These are phyloP conservation scores for Vipera ursinii DNA, from an alignment of 2,797 vertebrate species.

Conservation along the genomic window DNA sequence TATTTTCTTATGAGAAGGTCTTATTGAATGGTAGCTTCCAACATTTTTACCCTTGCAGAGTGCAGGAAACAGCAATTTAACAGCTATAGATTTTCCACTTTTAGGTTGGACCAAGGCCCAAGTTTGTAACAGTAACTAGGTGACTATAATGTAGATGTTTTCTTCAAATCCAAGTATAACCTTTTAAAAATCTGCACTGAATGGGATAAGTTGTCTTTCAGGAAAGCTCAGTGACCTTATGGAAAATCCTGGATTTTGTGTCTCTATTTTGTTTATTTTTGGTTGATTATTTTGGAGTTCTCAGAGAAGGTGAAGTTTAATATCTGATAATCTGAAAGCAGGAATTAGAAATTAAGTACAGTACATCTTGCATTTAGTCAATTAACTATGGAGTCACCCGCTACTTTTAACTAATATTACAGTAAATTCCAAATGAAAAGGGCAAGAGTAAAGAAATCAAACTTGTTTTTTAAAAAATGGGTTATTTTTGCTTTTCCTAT, in stretches of 20 bases:
- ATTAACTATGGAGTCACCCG: neutral
- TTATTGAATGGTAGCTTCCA: neutral
- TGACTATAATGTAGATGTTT: neutral
- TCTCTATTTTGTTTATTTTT: neutral
- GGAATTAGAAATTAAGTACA: neutral
- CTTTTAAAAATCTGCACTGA: neutral
- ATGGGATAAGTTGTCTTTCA: neutral
- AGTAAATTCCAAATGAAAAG: neutral
- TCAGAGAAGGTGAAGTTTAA: neutral
- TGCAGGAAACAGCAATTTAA: neutral
- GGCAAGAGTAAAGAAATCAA: neutral
- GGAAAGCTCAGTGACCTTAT: neutral
- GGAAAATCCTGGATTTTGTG: neutral
- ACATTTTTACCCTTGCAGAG: neutral
- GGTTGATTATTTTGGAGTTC: neutral
- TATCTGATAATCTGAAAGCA: neutral
- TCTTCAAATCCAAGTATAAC: neutral
- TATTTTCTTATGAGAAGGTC: neutral
- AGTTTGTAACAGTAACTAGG: neutral
- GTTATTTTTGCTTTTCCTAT: neutral
- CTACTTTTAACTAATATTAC: neutral
- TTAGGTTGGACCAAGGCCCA: neutral
- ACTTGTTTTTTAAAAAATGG: neutral
- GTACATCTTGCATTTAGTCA: neutral
- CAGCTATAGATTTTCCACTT: neutral